These are phyloP conservation scores for Notolabrus celidotus DNA, from an alignment of 2,797 vertebrate species.

Conservation along the genomic window DNA sequence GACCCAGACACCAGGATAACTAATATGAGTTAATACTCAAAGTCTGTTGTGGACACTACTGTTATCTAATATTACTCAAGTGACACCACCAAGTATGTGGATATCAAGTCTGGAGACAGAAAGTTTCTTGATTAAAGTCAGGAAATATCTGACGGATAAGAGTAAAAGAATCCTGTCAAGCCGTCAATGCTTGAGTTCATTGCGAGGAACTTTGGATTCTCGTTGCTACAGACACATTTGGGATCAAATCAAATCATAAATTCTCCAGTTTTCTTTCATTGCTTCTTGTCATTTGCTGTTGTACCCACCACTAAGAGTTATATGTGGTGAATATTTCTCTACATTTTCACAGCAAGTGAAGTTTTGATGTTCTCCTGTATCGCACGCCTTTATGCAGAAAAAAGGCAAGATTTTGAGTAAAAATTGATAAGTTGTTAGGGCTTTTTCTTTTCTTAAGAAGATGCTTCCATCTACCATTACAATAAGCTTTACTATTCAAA, in stretches of 20 bases:
- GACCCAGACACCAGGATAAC: constrained; percentile 57
- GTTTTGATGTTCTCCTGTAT: neutral
- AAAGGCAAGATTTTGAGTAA: neutral
- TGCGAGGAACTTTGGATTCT: neutral
- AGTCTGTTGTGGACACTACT: constrained; percentile 34
- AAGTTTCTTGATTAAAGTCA: neutral
- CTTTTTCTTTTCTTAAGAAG: constrained; percentile 28
- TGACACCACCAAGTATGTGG: neutral
- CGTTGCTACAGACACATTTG: neutral
- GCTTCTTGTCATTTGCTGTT: neutral
- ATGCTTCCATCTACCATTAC: constrained; percentile 15
- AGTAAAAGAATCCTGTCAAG: neutral
- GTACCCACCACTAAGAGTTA: neutral
- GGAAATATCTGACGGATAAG: neutral
- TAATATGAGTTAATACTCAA: constrained; percentile 47
- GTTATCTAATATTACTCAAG: constrained; percentile 23
- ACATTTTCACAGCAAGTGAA: neutral
- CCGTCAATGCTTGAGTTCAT: neutral
- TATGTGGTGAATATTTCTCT: neutral
- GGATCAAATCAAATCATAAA: neutral
- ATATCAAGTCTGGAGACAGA: neutral
- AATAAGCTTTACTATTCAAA: constrained; percentile 38
- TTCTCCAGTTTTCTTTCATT: neutral
- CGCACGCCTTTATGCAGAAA: neutral
- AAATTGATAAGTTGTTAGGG: constrained; percentile 7